Percentiles rank a stretch among this genome's conserved stretches.
phyloP scores from a whole-genome alignment of 2,888 invertebrate genomes.

The Spilosoma lubricipeda region DNA sequence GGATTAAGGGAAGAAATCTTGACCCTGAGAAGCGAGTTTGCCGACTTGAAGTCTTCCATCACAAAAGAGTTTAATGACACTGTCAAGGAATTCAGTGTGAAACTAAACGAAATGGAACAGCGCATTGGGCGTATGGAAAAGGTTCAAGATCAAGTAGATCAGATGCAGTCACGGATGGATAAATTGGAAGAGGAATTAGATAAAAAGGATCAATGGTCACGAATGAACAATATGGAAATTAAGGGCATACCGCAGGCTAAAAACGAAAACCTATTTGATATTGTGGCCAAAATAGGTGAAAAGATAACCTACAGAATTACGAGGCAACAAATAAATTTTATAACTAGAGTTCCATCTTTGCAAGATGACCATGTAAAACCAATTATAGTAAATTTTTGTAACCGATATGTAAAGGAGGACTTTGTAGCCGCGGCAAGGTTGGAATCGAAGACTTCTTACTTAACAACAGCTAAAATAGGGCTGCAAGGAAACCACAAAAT shows the following conservation, averaged over 20 bases:
- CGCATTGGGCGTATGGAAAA: background rate
- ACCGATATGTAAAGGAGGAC: no score
- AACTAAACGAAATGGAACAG: background rate
- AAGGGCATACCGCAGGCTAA: background rate
- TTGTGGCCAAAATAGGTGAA: no score
- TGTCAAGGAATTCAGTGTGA: background rate
- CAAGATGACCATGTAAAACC: conserved; percentile 23
- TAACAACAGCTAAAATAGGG: conserved; percentile 14
- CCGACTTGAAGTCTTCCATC: background rate
- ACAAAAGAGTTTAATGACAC: background rate
- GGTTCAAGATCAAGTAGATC: no score
- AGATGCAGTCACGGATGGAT: background rate
- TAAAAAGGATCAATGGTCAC: background rate
- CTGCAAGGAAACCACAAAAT: conserved; percentile 19
- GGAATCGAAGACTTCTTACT: background rate
- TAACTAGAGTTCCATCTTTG: conserved; percentile 19
- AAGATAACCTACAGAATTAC: no score
- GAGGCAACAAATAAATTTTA: background rate
- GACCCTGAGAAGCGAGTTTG: background rate
- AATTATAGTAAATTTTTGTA: conserved; percentile 25
- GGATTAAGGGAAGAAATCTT: background rate
- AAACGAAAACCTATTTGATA: background rate
- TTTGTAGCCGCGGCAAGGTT: conserved; percentile 12
- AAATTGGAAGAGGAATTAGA: background rate
- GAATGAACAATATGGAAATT: background rate